phyloP scores from a whole-genome alignment of 35 echinoderm and acorn worm genomes.

The Acanthaster planci region DNA sequence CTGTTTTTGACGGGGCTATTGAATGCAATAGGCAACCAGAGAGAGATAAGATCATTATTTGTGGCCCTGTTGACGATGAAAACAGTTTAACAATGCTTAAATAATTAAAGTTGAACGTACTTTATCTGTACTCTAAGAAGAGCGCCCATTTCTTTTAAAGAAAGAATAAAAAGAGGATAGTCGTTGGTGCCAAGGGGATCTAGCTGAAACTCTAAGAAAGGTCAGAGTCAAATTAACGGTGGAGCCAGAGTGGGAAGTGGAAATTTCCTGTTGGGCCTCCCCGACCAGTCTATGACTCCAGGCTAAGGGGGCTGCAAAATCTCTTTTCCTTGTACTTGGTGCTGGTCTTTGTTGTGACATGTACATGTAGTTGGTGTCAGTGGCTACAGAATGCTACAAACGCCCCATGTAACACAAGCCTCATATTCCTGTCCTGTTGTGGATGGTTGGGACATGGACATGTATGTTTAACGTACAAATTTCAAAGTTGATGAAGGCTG shows the following conservation, averaged over 20 bases:
- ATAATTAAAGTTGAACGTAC: slow-evolving; percentile 3
- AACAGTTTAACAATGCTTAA: background rate
- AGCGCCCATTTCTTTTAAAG: background rate
- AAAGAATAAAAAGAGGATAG: background rate
- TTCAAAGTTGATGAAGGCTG: too few relatives aligned
- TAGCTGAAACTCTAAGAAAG: background rate
- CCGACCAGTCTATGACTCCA: background rate
- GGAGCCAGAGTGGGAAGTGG: slow-evolving; percentile 23
- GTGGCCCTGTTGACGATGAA: too few relatives aligned
- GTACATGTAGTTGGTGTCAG: slow-evolving; percentile 22
- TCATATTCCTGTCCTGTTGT: too few relatives aligned
- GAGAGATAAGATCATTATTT: too few relatives aligned
- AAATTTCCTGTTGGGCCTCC: background rate
- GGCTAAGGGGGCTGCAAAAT: background rate
- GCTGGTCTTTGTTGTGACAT: slow-evolving; percentile 18
- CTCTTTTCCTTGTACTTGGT: background rate
- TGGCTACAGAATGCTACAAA: background rate
- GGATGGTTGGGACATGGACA: too few relatives aligned
- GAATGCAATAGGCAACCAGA: too few relatives aligned
- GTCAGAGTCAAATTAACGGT: slow-evolving; percentile 18
- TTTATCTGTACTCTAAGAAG: background rate
- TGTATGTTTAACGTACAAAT: too few relatives aligned
- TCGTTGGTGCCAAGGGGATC: slow-evolving; percentile 14
- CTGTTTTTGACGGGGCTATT: too few relatives aligned
- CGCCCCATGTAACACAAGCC: too few relatives aligned